Evolutionary conservation across 2,113 vertebrate species (phyloP).

Genomic region (Brachyhypopomus occidentalis): DNA sequence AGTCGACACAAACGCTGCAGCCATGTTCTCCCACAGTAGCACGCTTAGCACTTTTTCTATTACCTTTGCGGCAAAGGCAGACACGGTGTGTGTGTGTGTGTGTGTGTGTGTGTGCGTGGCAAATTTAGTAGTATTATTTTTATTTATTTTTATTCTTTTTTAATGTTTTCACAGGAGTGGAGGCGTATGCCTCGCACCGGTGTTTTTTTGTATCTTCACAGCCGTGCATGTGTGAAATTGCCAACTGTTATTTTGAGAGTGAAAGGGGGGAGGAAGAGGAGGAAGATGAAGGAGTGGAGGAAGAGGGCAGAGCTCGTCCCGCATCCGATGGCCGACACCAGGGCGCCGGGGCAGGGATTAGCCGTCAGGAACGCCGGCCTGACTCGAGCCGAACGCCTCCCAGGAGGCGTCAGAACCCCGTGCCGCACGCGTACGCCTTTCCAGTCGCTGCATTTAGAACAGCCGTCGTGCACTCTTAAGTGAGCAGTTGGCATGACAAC

Average conservation of each 20-base stretch:
- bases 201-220: slow-evolving; percentile 54
- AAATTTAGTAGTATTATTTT: background rate
- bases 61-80: slow-evolving; percentile 50
- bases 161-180: slow-evolving; percentile 14
- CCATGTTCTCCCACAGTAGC: slow-evolving; percentile 53
- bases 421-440: slow-evolving; percentile 11
- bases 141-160: background rate
- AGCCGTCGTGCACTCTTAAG: background rate
- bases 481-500: slow-evolving; percentile 37
- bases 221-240: slow-evolving; percentile 55
- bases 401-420: background rate
- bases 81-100: slow-evolving; percentile 49
- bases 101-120: slow-evolving; percentile 39
- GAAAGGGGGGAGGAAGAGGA: background rate
- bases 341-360: background rate
- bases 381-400: background rate
- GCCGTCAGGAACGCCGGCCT: background rate
- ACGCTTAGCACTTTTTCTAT: slow-evolving; percentile 66
- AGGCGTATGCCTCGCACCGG: slow-evolving; percentile 37
- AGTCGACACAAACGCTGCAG: slow-evolving; percentile 39
- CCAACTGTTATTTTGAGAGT: slow-evolving; percentile 31
- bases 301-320: slow-evolving; percentile 25
- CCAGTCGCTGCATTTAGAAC: slow-evolving; percentile 16
- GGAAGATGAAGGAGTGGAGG: too few species aligned
- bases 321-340: slow-evolving; percentile 25